Base-by-base conservation (phyloP, 2,113 vertebrate species). In the Saccopteryx leptura region DNA sequence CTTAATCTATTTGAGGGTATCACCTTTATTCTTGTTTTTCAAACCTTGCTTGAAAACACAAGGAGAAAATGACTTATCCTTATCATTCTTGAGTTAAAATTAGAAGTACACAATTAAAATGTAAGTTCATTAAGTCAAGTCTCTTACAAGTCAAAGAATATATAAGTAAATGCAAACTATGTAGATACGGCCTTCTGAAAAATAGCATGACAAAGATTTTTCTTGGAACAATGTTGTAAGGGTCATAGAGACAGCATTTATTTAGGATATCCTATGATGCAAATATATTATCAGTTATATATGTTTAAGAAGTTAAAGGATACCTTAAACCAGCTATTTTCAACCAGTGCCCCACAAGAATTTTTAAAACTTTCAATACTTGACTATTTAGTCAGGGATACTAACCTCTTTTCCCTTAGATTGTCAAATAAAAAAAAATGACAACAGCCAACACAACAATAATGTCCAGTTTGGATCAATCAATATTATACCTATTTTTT, bases 61-160 rank as follows among this genome's bases (percentile, higher is more conserved):
- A 31, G 17, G 1, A 18, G 84, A 69, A 78, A 13, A 92, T 2
- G 48, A n/a, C 71, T 5, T 85, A 60, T 89, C 93, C 19, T 33
- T 61, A 2, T 23, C 28, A 31, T 13, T 94, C 72, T 9, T 50
- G 79, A 90, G 0, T 13, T 85, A 85, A 74, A 95, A 8, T 75
- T 91, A 91, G 93, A 93, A 54, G 23, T 1, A 9, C 54, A 9
- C 15, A 96, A 4, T 56, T 61, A 93, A 71, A 75, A 92, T 9
- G 12, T 96, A 58, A 79, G 69, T 50, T 98, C 7, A 39, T 91
- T 31, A 95, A 91, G 8, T 72, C 21, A 93, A 83, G 2, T 17
- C 50, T 93, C 11, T 96, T 96, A 26, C 60, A 93, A 91, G 83
- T 65, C 46, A 5, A 23, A 33, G 15, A 76, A 74, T 75, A 56